Percentiles rank a stretch among this genome's conserved stretches.
These are phyloP conservation scores for Urophycis tenuis DNA, from an alignment of 2,797 vertebrate genomes.

Conservation along the genomic window DNA sequence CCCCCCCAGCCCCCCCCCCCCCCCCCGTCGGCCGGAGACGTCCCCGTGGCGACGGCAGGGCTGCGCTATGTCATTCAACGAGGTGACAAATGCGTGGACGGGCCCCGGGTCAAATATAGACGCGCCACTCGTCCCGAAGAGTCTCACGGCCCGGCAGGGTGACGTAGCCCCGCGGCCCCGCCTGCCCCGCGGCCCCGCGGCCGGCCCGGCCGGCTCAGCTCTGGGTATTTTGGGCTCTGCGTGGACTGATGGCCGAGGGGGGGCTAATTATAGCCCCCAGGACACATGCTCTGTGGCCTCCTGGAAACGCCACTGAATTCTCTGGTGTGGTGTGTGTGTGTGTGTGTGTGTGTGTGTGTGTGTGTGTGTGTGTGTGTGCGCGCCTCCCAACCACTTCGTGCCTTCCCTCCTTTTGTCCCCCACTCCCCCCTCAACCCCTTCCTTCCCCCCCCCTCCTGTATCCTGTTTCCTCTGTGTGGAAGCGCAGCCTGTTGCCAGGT, in stretches of 20 bases:
- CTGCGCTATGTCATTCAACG: neutral
- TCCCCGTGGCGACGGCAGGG: neutral
- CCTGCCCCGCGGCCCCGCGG: too few relatives aligned
- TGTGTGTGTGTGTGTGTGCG: neutral
- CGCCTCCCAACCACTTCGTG: neutral
- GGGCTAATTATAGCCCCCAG: neutral
- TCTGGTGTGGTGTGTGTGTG: neutral
- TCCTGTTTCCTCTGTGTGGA: neutral
- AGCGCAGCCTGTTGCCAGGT: slow-evolving; percentile 48
- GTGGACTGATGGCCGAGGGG: neutral
- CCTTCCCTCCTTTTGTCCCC: neutral
- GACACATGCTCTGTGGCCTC: too few relatives aligned
- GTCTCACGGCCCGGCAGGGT: too few relatives aligned
- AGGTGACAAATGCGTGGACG: neutral
- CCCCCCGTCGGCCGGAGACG: neutral
- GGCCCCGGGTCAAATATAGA: neutral
- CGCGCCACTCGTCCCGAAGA: neutral
- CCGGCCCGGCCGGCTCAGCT: neutral
- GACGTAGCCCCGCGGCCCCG: too few relatives aligned
- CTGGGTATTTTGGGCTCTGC: neutral
- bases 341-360: neutral
- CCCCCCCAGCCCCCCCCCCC: too few relatives aligned
- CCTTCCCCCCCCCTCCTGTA: neutral
- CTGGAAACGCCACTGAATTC: neutral
- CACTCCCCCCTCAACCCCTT: neutral